Conservation (phyloP, 1,140 invertebrate species). For the Drosophila repletoides region DNA sequence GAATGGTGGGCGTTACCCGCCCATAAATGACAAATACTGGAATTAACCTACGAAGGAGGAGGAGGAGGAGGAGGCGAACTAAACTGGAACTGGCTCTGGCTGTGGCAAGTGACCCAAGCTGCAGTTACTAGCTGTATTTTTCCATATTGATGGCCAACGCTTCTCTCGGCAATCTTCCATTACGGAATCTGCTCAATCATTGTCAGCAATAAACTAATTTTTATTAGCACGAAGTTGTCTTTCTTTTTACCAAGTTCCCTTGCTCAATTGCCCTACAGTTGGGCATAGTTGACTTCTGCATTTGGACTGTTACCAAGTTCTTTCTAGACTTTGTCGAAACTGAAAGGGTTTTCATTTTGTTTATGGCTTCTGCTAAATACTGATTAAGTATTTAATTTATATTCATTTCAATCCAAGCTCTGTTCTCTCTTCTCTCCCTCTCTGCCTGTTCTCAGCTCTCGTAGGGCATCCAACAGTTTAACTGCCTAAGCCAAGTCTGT, state of each 20-base stretch:
- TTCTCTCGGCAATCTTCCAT: constrained; percentile 39
- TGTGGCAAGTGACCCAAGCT: constrained; percentile 2
- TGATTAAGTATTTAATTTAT: too few relatives aligned
- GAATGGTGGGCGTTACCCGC: constrained; percentile 43
- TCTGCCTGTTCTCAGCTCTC: not conserved
- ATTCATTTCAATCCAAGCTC: too few relatives aligned
- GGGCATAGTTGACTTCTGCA: not conserved
- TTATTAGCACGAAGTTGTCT: constrained; percentile 16
- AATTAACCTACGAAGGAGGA: not conserved
- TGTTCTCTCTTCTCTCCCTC: not conserved
- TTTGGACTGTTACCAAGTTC: too few relatives aligned
- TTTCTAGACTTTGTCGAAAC: too few relatives aligned
- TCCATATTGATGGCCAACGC: constrained; percentile 5
- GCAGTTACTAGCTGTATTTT: not conserved
- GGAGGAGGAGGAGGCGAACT: not conserved
- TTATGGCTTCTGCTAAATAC: too few relatives aligned
- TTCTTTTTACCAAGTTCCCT: not conserved
- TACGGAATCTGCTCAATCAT: constrained; percentile 64
- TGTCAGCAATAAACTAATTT: constrained; percentile 72
- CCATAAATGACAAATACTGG: constrained; percentile 3
- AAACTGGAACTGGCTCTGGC: not conserved
- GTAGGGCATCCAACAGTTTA: not conserved
- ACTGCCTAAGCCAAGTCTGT: not conserved
- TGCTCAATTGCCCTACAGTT: not conserved
- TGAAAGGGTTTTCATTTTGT: too few relatives aligned